Conservation (phyloP, 2,113 vertebrate genomes). For the Hippopotamus amphibius region DNA sequence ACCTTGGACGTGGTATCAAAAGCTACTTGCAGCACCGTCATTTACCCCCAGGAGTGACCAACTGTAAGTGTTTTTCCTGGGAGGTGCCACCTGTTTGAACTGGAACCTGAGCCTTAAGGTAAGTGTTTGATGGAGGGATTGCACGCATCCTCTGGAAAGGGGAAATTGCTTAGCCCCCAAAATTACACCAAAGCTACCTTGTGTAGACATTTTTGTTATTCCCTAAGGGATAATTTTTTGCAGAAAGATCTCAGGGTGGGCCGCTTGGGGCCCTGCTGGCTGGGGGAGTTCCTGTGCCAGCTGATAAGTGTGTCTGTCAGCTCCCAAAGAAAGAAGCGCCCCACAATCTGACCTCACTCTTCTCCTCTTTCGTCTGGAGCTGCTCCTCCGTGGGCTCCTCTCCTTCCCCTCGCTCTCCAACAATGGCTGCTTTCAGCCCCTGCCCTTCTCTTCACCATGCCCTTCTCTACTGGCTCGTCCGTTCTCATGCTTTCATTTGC, state of each 20-base stretch:
- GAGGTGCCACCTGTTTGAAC: not conserved
- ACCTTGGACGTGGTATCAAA: not conserved
- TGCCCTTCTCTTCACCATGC: not conserved
- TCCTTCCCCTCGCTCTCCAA: constrained; percentile 4
- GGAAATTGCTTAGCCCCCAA: not conserved
- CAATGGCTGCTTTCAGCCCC: constrained; percentile 77
- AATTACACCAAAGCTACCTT: not conserved
- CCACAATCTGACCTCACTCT: constrained; percentile 20
- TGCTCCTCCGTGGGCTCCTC: not conserved
- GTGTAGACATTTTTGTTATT: not conserved
- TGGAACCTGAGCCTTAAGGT: not conserved
- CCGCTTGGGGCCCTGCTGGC: not conserved
- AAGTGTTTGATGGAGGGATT: not conserved
- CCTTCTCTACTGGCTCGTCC: not conserved
- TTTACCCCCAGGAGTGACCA: not conserved
- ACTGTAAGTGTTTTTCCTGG: not conserved
- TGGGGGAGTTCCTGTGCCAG: constrained; percentile 43
- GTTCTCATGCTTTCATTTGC: constrained; percentile 76
- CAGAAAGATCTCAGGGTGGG: not conserved
- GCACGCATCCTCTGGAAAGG: not conserved
- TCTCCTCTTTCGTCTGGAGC: constrained; percentile 69
- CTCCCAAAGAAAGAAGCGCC: constrained; percentile 36
- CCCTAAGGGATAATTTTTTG: not conserved
- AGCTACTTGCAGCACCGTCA: not conserved
- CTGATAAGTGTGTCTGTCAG: constrained; percentile 78